These are phyloP conservation scores for Gari tellinella DNA, from an alignment of 2,888 invertebrate genomes.

Conservation along the genomic window DNA sequence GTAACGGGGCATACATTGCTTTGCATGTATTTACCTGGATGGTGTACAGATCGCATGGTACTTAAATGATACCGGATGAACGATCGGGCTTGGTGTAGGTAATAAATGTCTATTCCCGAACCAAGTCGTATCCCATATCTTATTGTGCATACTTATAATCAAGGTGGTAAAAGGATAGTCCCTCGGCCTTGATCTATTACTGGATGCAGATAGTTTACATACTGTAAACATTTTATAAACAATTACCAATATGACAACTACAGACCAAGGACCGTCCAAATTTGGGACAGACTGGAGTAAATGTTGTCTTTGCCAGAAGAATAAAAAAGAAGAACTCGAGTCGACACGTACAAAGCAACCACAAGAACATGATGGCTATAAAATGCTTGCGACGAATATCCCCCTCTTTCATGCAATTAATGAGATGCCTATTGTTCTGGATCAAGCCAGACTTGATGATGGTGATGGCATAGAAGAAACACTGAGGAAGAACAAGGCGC, in stretches of 20 bases:
- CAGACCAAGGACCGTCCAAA: neutral
- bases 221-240: too few relatives aligned
- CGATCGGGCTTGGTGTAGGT: too few relatives aligned
- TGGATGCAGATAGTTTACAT: too few relatives aligned
- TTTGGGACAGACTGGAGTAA: constrained; percentile 1
- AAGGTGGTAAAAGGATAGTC: constrained; percentile 20
- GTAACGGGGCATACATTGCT: too few relatives aligned
- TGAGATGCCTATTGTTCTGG: constrained; percentile 15
- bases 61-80: too few relatives aligned
- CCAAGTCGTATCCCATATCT: too few relatives aligned
- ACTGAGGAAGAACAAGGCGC: constrained; percentile 31
- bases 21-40: too few relatives aligned
- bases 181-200: neutral
- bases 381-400: neutral
- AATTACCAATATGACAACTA: too few relatives aligned
- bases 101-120: too few relatives aligned
- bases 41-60: too few relatives aligned
- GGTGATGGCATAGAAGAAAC: constrained; percentile 40
- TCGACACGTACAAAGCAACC: too few relatives aligned
- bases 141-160: too few relatives aligned
- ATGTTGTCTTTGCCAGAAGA: neutral
- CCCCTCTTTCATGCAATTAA: constrained; percentile 1
- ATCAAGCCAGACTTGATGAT: constrained; percentile 35
- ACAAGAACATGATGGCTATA: neutral
- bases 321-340: constrained; percentile 1